Conservation (phyloP, 1,140 invertebrate genomes). For the Halesus radiatus region DNA sequence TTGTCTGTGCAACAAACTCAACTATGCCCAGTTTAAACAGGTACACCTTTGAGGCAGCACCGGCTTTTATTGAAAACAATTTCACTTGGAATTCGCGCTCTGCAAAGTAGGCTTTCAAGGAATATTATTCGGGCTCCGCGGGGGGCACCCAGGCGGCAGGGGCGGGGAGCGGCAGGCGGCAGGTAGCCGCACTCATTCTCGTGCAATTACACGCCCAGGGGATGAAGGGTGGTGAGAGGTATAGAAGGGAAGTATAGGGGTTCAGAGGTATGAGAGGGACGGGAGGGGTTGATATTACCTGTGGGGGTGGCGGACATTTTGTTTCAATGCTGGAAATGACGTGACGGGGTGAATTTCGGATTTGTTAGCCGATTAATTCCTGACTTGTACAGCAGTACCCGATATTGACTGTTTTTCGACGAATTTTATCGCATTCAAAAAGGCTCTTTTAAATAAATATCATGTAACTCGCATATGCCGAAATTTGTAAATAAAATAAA, state of each 20-base stretch:
- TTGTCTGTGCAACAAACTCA: too few species aligned
- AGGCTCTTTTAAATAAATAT: too few species aligned
- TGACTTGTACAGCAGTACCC: too few species aligned
- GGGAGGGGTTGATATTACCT: neutral
- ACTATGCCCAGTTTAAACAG: too few species aligned
- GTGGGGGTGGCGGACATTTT: constrained; percentile 15
- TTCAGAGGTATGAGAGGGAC: neutral
- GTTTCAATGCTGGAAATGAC: constrained; percentile 2
- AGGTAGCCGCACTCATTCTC: constrained; percentile 10
- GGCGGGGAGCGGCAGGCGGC: neutral
- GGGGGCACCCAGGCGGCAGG: neutral
- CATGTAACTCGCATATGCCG: too few species aligned
- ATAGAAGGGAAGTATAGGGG: too few species aligned
- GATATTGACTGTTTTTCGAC: too few species aligned
- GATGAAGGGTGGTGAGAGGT: neutral
- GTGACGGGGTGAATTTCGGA: too few species aligned
- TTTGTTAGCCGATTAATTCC: too few species aligned
- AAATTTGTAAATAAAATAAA: too few species aligned
- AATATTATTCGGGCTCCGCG: neutral
- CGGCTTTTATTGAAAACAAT: neutral
- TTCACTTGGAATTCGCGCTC: neutral
- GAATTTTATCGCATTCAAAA: too few species aligned
- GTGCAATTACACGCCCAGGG: neutral
- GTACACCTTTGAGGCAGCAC: too few species aligned
- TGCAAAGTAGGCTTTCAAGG: neutral